Conservation (phyloP, 2,113 vertebrate species). For the Trichomycterus rosablanca region DNA sequence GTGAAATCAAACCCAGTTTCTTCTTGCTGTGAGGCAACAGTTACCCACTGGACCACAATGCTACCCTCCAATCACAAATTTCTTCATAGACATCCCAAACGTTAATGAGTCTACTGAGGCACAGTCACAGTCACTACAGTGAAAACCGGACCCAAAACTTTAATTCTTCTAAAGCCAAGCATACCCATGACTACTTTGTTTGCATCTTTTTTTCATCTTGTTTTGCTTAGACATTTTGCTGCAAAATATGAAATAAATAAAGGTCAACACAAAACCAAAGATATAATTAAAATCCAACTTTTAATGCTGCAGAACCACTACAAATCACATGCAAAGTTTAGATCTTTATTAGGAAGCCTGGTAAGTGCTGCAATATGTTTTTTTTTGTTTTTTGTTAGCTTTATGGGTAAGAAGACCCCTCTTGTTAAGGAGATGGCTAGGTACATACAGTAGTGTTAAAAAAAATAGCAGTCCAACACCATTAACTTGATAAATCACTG, state of each 20-base stretch:
- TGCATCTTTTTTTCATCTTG: constrained; percentile 54
- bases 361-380: constrained; percentile 62
- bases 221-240: constrained; percentile 59
- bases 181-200: constrained; percentile 58
- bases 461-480: no score
- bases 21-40: no score
- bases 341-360: constrained; percentile 38
- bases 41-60: no score
- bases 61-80: constrained; percentile 73
- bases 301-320: no score
- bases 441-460: no score
- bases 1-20: constrained; percentile 68
- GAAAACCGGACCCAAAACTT: constrained; percentile 54
- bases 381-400: constrained; percentile 66
- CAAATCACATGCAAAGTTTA: constrained; percentile 40
- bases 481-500: no score
- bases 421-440: constrained; percentile 58
- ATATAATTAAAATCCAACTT: no score
- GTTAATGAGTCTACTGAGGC: constrained; percentile 63
- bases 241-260: constrained; percentile 53
- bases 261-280: background rate
- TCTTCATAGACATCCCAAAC: constrained; percentile 66
- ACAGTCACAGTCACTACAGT: constrained; percentile 17
- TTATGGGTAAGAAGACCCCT: constrained; percentile 47
- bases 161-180: constrained; percentile 19